Conservation (phyloP, 2,888 invertebrate species). For the Gymnocheta viridis region DNA sequence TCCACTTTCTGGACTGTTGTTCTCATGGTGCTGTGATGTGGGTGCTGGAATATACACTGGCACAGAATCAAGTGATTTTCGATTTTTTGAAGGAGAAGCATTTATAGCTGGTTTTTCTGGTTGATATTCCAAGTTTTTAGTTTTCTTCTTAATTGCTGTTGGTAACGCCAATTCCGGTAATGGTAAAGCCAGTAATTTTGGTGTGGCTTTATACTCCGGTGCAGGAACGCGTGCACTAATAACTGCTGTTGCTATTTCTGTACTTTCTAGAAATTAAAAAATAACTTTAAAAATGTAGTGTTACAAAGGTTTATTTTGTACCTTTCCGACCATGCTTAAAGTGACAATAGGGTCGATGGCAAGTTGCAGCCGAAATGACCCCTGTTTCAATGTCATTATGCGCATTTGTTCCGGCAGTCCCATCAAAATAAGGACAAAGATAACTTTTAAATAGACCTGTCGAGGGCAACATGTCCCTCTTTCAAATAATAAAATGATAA, state of each 20-base stretch:
- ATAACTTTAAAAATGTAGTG: neutral
- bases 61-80: conserved; percentile 63
- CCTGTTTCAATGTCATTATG: conserved; percentile 75
- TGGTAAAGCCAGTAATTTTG: conserved; percentile 78
- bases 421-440: conserved; percentile 92
- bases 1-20: conserved; percentile 29
- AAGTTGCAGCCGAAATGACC: conserved; percentile 92
- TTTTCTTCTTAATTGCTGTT: conserved; percentile 73
- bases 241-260: conserved; percentile 68
- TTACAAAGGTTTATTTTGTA: conserved; percentile 68
- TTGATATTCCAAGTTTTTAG: conserved; percentile 80
- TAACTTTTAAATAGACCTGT: conserved; percentile 94
- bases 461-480: conserved; percentile 90
- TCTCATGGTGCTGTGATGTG: conserved; percentile 25
- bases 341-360: conserved; percentile 95
- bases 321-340: conserved; percentile 93
- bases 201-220: conserved; percentile 79
- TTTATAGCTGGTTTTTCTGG: conserved; percentile 80
- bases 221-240: conserved; percentile 30
- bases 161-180: conserved; percentile 74
- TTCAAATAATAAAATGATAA: conserved; percentile 13
- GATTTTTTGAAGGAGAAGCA: conserved; percentile 74
- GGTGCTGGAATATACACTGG: conserved; percentile 79
- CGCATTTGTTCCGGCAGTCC: conserved; percentile 83
- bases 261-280: conserved; percentile 71